Base-by-base conservation (phyloP, 2,797 vertebrate genomes). In the Anolis apletophallus region DNA sequence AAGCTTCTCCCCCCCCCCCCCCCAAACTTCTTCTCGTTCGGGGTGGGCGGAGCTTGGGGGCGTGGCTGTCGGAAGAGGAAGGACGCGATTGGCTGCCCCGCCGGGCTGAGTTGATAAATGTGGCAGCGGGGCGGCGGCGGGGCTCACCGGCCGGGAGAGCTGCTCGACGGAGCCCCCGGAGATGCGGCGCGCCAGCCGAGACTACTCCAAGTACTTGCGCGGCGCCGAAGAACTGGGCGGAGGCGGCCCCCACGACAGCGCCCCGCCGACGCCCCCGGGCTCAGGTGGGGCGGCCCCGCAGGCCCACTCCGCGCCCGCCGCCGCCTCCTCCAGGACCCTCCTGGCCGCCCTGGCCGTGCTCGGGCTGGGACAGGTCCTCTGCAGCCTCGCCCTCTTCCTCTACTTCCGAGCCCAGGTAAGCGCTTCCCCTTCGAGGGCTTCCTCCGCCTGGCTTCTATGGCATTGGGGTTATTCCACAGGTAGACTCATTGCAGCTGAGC, bases 401-500 rank as follows among this genome's bases (percentile, higher is more conserved):
- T 99, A 99, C 95, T 97, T 99, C 94, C 97, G 98, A 83, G 97
- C 98, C 76, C 98, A 99, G 95, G 97, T 99, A 93, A 95, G 81
- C 46, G 79, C 50, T 3, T 14, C 32, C 46, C 46, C 40, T 2
- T 5, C 5, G 40, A 40, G 40, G 40, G 2, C 40, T 40, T 5
- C 40, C 40, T 40, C 40, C 40, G 40, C 40, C 2, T 40, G 40
- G 40, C 46, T 46, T 46, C 46, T 46, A 46, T 3, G 46, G 46
- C 1, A 46, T 7, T 46, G 46, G 7, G 7, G 46, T 46, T 46
- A 46, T 46, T 46, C 46, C 46, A 46, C 46, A 46, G 46, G 46
- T 46, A 46, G 4, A 46, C 46, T 46, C 4, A 6, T 46, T 46
- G 5, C 40, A 40, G 2, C 40, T 40, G 2, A 40, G 40, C 5